Evolutionary conservation across 1,140 invertebrate genomes (phyloP).

Genomic region (Ylistrum balloti): DNA sequence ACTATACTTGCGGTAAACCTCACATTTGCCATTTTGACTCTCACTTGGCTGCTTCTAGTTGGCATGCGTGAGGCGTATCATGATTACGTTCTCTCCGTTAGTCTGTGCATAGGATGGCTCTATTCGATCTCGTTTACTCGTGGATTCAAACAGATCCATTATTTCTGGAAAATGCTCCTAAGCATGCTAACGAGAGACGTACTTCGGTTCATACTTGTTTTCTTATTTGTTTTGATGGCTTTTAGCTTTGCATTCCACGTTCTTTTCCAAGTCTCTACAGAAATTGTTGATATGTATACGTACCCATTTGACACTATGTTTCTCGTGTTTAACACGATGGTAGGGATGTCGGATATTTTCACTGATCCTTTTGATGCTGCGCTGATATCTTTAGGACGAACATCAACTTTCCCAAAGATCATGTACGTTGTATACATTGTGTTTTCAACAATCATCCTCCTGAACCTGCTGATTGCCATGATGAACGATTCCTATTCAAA

Average conservation of each 20-base stretch:
- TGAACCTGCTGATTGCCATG: constrained; percentile 81
- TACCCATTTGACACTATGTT: constrained; percentile 70
- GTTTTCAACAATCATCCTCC: constrained; percentile 73
- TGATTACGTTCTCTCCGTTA: constrained; percentile 72
- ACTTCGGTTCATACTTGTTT: constrained; percentile 76
- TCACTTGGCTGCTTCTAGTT: constrained; percentile 73
- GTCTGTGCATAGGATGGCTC: constrained; percentile 77
- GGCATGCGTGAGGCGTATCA: constrained; percentile 60
- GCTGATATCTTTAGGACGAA: constrained; percentile 61
- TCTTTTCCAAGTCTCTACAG: constrained; percentile 68
- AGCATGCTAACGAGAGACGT: constrained; percentile 78
- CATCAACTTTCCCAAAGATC: constrained; percentile 64
- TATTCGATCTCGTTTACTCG: constrained; percentile 74
- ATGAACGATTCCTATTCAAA: constrained; percentile 80
- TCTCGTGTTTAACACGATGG: constrained; percentile 74
- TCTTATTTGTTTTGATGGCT: constrained; percentile 76
- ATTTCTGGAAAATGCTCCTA: constrained; percentile 78
- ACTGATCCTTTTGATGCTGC: constrained; percentile 62
- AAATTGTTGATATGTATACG: constrained; percentile 60
- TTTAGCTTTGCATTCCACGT: constrained; percentile 77
- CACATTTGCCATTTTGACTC: constrained; percentile 66
- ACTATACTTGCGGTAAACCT: constrained; percentile 61
- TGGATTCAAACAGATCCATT: constrained; percentile 76
- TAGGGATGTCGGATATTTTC: constrained; percentile 76
- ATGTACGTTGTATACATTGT: constrained; percentile 77